Percentiles rank a stretch among this genome's conserved stretches.
Conservation (phyloP, 1,140 invertebrate species). For the Temnothorax longispinosus region DNA sequence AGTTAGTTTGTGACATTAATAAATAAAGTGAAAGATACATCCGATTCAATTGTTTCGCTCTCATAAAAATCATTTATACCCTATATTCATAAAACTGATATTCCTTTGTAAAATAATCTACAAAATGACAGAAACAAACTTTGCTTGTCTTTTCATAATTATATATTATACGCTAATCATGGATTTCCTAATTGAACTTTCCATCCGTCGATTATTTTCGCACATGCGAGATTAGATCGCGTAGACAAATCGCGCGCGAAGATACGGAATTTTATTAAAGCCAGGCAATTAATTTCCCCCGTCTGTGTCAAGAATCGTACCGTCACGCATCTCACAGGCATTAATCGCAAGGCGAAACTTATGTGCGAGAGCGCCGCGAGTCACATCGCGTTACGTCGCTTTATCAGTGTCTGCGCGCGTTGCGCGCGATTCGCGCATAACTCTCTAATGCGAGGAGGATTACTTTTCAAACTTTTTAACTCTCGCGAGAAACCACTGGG, state of each 20-base stretch:
- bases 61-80: neutral
- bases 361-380: slow-evolving; percentile 64
- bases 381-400: slow-evolving; percentile 65
- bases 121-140: neutral
- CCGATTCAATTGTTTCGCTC: neutral
- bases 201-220: neutral
- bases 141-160: neutral
- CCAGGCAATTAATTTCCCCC: slow-evolving; percentile 45
- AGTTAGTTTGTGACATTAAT: neutral
- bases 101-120: neutral
- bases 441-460: slow-evolving; percentile 69
- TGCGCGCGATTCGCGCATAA: slow-evolving; percentile 72
- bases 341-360: slow-evolving; percentile 50
- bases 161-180: neutral
- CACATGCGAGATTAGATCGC: neutral
- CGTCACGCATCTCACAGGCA: slow-evolving; percentile 39
- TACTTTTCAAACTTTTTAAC: slow-evolving; percentile 80
- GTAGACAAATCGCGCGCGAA: neutral
- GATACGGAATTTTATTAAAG: slow-evolving; percentile 21
- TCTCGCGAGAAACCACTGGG: slow-evolving; percentile 29
- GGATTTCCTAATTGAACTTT: neutral
- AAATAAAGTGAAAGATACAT: neutral
- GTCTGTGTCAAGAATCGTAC: slow-evolving; percentile 42
- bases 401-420: slow-evolving; percentile 74
- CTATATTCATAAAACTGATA: neutral